Base-by-base conservation (phyloP, 2,113 vertebrate genomes). In the Aptenodytes forsteri region DNA sequence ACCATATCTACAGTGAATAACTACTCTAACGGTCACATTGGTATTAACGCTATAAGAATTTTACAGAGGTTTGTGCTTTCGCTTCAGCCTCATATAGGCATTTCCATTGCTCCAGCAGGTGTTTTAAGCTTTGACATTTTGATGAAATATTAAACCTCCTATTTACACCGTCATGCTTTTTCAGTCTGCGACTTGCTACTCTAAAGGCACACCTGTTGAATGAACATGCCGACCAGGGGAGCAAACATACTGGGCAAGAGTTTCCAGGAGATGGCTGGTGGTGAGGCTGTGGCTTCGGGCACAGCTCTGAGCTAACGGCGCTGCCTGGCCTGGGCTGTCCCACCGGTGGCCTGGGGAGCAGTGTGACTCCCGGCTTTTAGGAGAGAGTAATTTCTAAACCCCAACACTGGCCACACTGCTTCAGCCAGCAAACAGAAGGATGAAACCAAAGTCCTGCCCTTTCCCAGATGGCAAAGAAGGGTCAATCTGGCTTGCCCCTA, bases 131-230 rank as follows among this genome's bases (percentile, higher is more conserved):
- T 49, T 93, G 86, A 94, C 52, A 66, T 92, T 93, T 84, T 77
- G 59, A 65, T 94, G 86, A 83, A 93, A 97, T 94, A 97, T 59
- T 94, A 62, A 96, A 96, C 88, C 79, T 89, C 76, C 13, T 92
- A 80, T 83, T 84, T 78, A 77, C 64, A 49, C 29, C 5, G 2
- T 86, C 49, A 40, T 26, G 69, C 22, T 38, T 90, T 94, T 92
- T 89, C 36, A 75, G 2, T 50, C 59, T 64, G 46, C 1, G 3
- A 5, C 40, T 32, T 54, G 34, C 44, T 73, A 64, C 0, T 3
- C 80, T 42, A 64, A 79, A 90, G 65, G 70, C 40, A 76, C 21
- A 16, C 69, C 47, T 71, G 20, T 69, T 80, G 29, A 93, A 89
- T 34, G 54, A 89, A 65, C 1, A 1, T 42, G 17, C 20, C 64